A percentile compares a stretch with the other conserved stretches of the same genome.
phyloP scores from a whole-genome alignment of 2,888 invertebrate species.

The Neoitamus cyanurus region DNA sequence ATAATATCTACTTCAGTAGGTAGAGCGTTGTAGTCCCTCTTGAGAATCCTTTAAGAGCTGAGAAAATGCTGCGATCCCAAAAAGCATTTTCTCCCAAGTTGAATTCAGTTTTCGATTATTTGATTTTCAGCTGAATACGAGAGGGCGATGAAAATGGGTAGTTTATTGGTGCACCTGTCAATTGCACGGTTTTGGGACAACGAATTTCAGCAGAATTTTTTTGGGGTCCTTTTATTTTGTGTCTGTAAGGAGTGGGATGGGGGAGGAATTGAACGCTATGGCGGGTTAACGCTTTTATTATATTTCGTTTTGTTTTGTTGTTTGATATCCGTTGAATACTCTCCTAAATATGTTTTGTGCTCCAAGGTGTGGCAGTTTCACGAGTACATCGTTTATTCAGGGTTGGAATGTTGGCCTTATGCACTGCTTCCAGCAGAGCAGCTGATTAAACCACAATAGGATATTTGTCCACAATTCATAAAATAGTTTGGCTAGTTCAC shows the following conservation, averaged over 20 bases:
- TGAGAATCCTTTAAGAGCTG: neutral
- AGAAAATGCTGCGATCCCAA: neutral
- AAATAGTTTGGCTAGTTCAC: no score
- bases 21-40: neutral
- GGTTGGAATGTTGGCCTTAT: no score
- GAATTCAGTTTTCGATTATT: slow-evolving; percentile 5
- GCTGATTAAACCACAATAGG: no score
- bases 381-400: no score
- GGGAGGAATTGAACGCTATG: neutral
- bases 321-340: no score
- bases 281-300: neutral
- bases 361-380: neutral
- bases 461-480: no score
- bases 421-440: no score
- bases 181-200: neutral
- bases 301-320: neutral
- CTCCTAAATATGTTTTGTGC: neutral
- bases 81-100: neutral
- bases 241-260: neutral
- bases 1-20: neutral
- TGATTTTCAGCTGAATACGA: neutral
- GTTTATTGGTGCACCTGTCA: neutral
- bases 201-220: neutral
- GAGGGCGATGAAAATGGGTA: neutral
- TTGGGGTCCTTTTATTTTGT: neutral